Conservation (phyloP, 2,888 invertebrate genomes). For the Tolmerus cingulatus region DNA sequence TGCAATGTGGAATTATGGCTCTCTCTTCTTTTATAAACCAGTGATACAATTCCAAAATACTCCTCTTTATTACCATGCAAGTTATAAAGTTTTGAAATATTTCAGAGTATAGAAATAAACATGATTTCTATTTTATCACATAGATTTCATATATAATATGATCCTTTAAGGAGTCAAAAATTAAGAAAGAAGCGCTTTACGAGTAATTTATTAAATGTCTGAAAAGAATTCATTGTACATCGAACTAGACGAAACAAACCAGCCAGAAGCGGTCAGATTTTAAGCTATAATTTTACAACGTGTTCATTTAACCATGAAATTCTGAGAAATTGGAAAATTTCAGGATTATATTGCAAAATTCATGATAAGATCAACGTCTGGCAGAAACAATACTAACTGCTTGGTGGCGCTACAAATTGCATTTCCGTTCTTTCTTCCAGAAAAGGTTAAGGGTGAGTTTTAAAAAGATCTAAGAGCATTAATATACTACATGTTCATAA, state of each 20-base stretch:
- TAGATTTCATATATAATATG: not conserved
- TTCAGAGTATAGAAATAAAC: too few species aligned
- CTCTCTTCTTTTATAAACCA: too few species aligned
- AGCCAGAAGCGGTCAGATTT: not conserved
- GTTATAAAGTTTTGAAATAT: too few species aligned
- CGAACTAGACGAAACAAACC: not conserved
- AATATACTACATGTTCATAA: not conserved
- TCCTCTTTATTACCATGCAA: too few species aligned
- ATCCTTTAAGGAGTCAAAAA: not conserved
- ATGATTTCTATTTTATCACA: too few species aligned
- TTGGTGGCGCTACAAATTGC: not conserved
- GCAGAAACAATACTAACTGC: not conserved
- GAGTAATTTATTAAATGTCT: not conserved
- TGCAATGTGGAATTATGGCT: too few species aligned
- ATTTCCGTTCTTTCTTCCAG: not conserved
- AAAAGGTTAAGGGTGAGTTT: not conserved
- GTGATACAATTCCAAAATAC: too few species aligned
- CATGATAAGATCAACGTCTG: not conserved
- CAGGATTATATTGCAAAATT: not conserved
- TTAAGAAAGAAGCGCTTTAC: not conserved
- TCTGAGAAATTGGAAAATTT: not conserved
- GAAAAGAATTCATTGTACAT: not conserved
- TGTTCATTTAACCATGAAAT: not conserved
- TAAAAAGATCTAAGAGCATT: not conserved
- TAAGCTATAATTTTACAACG: not conserved